Percentiles rank a stretch among this genome's conserved stretches.
phyloP scores from a whole-genome alignment of 2,113 vertebrate genomes.

The Turnix velox region DNA sequence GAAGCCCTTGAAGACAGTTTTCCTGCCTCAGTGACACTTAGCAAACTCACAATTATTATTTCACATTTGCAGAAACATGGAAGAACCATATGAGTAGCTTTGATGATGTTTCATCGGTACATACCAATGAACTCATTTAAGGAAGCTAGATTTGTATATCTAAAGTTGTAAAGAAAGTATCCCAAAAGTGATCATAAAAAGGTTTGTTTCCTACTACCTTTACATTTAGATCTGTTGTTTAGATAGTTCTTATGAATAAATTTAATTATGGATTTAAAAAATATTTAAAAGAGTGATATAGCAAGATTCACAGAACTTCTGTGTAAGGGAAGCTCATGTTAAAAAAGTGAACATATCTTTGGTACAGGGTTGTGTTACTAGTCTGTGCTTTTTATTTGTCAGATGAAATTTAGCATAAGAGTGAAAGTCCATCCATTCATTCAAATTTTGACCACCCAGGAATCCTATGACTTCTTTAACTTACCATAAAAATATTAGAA shows the following conservation, averaged over 20 bases:
- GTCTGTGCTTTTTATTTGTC: neutral
- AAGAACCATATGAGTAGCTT: rapidly evolving
- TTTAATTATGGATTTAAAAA: neutral
- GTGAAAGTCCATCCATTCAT: neutral
- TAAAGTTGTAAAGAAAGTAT: neutral
- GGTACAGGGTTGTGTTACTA: neutral
- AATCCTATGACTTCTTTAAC: neutral
- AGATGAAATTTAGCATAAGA: neutral
- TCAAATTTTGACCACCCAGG: neutral
- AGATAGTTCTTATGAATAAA: neutral
- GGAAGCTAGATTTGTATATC: neutral
- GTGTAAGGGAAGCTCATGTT: neutral
- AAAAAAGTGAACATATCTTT: neutral
- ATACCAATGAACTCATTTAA: neutral
- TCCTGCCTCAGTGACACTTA: neutral
- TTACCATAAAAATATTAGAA: neutral
- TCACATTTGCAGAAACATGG: neutral
- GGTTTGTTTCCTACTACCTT: neutral
- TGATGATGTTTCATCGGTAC: neutral
- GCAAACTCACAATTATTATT: neutral
- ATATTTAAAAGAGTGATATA: neutral
- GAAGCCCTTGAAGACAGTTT: neutral
- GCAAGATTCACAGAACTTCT: neutral
- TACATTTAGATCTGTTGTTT: neutral
- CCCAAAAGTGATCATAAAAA: neutral